Evolutionary conservation across 2,797 vertebrate species (phyloP), one percentile per base, ranked within the genome.

Genomic region (Pangasius mekongensis): DNA sequence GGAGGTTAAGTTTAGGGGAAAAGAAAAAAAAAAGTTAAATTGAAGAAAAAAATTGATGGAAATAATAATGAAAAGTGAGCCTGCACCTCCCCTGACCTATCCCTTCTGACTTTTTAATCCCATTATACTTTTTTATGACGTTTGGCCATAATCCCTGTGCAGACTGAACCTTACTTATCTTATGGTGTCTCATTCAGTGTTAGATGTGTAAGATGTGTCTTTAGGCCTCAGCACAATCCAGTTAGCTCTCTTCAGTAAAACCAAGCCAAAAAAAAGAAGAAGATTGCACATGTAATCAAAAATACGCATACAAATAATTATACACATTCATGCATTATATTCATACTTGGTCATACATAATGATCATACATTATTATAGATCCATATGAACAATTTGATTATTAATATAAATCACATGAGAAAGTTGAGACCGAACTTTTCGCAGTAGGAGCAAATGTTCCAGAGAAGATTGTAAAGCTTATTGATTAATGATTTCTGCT

Each of bases 301-400:
- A 33, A 33, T 33, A 78, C 5, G 47, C 22, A 77, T 49, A 76
- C 30, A 73, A 84, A 43, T 60, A 80, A 87, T 81, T 73, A 67
- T 33, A 83, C 74, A 73, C n/a, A 76, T 49, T 47, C 43, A 49
- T 49, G 22, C 3, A 27, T 76, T 76, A 49, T n/a, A 52, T 6
- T 76, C 24, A 27, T 13, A 2, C 47, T 16, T n/a, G 47, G 10
- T 52, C 27, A 56, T 56, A 2, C 52, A 27, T 43, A 47, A 47
- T 74, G 24, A 74, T 5, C 27, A 52, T 20, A 36, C 10, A 24
- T 58, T 58, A 54, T 56, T 7, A 80, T 36, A 60, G 20, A 81
- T 58, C 18, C 54, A 20, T 58, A 33, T 20, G n/a, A 80, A 58
- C 52, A 20, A 80, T 49, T 49, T 49, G 43, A n/a, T 80, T 18